A percentile compares a stretch with the other conserved stretches of the same genome.
Evolutionary conservation across 2,113 vertebrate genomes (phyloP).

Genomic region (Phrynosoma platyrhinos): DNA sequence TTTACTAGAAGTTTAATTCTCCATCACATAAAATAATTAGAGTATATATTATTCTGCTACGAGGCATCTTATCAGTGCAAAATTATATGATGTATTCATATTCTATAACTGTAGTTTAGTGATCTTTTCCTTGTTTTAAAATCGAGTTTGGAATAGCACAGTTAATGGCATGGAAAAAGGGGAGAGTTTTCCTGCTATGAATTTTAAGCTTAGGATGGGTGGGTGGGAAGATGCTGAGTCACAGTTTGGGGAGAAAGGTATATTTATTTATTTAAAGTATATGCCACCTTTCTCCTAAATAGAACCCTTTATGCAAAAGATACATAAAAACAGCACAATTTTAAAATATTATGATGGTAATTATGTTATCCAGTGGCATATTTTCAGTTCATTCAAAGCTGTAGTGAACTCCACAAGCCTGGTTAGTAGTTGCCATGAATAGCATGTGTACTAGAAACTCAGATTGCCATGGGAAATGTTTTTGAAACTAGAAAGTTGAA

Average conservation of each 20-base stretch:
- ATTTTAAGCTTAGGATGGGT: neutral
- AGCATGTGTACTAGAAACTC: neutral
- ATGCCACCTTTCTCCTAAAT: too few species aligned
- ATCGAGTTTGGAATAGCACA: neutral
- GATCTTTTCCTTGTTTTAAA: neutral
- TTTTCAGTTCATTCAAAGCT: too few species aligned
- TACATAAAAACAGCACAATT: too few species aligned
- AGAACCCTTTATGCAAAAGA: too few species aligned
- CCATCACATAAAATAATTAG: neutral
- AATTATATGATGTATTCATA: neutral
- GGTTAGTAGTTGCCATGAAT: neutral
- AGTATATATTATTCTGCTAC: neutral
- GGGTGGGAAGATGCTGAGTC: too few species aligned
- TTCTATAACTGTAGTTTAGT: neutral
- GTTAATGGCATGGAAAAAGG: neutral
- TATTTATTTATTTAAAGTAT: too few species aligned
- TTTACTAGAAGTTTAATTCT: neutral
- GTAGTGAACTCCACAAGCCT: neutral
- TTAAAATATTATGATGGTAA: too few species aligned
- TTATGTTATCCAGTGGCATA: neutral
- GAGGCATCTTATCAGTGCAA: neutral
- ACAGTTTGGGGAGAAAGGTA: too few species aligned
- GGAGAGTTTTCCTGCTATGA: neutral
- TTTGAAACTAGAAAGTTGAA: neutral
- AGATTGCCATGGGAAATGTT: neutral